Evolutionary conservation across 2,113 vertebrate genomes (phyloP).

Genomic region (Anser brachyrhynchus): DNA sequence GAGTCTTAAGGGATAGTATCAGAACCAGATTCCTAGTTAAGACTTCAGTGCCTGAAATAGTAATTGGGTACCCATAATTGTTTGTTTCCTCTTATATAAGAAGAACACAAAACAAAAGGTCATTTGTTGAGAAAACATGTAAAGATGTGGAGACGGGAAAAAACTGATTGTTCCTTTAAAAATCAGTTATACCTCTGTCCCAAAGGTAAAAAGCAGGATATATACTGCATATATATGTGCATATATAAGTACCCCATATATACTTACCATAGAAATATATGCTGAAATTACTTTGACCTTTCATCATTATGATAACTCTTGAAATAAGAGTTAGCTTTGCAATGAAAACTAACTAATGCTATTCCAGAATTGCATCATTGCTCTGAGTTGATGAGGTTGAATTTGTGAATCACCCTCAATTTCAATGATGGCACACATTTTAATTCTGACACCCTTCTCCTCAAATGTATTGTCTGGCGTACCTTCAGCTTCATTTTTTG

Average conservation of each 20-base stretch:
- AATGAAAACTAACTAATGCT: neutral
- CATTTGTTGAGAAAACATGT: neutral
- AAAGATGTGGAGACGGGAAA: neutral
- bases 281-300: neutral
- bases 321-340: neutral
- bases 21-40: neutral
- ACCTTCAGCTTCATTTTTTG: neutral
- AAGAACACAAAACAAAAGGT: neutral
- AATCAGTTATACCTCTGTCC: neutral
- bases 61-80: conserved; percentile 8
- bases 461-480: neutral
- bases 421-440: neutral
- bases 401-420: neutral
- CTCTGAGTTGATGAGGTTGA: neutral
- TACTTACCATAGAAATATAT: neutral
- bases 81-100: conserved; percentile 4
- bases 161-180: neutral
- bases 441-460: neutral
- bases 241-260: neutral
- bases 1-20: neutral
- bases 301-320: neutral
- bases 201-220: neutral
- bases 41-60: neutral
- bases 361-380: neutral
- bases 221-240: neutral